A percentile compares a stretch with the other conserved stretches of the same genome.
phyloP scores from a whole-genome alignment of 37 sponge, comb jelly and placozoan species.

The Lycopodina hypogea region DNA sequence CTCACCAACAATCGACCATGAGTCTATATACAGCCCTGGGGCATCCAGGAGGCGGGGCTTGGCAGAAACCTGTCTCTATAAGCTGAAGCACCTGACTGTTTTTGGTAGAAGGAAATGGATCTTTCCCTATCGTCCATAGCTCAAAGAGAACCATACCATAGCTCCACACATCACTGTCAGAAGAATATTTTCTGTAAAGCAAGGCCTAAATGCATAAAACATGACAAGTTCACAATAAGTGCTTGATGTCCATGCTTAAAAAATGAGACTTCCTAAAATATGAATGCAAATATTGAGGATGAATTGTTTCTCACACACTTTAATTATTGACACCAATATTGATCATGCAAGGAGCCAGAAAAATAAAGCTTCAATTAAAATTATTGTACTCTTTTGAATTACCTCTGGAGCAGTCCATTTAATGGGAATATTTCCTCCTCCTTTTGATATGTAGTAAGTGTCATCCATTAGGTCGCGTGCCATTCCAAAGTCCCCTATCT shows the following conservation, averaged over 20 bases:
- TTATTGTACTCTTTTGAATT: not conserved
- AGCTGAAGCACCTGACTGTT: slow-evolving; percentile 8
- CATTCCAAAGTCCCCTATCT: slow-evolving; percentile 86
- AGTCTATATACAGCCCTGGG: slow-evolving; percentile 45
- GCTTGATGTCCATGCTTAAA: not conserved
- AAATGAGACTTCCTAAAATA: not conserved
- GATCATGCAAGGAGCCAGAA: too few relatives aligned
- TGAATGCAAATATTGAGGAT: too few relatives aligned
- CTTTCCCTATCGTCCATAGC: slow-evolving; percentile 47
- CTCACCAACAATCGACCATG: slow-evolving; percentile 59
- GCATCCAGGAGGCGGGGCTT: slow-evolving; percentile 62
- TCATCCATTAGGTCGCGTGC: slow-evolving; percentile 49
- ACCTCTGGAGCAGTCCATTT: slow-evolving; percentile 78
- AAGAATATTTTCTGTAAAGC: slow-evolving; percentile 23
- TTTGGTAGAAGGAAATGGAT: slow-evolving; percentile 6
- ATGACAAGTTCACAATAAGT: not conserved
- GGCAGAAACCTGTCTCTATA: slow-evolving; percentile 11
- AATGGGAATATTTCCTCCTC: slow-evolving; percentile 52
- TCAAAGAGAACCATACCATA: slow-evolving; percentile 65
- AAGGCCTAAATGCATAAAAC: slow-evolving; percentile 15
- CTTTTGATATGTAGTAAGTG: slow-evolving; percentile 25
- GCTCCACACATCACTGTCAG: slow-evolving; percentile 70
- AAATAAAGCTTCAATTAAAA: too few relatives aligned
- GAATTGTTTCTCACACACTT: too few relatives aligned
- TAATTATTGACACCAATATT: too few relatives aligned